Conservation (phyloP, 2,797 vertebrate genomes). For the Malacoraja senta region DNA sequence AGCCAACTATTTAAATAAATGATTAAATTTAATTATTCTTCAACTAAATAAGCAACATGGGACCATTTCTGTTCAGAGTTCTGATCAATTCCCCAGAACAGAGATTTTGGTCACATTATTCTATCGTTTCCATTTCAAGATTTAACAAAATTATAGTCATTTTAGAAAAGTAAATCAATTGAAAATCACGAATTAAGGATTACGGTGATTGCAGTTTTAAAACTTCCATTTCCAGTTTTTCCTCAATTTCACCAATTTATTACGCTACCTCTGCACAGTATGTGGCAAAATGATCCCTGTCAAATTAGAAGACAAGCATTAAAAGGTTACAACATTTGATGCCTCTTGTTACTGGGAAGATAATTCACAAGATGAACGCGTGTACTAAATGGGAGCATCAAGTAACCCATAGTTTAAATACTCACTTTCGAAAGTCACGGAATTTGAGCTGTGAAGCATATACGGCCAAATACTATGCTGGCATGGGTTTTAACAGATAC, state of each 20-base stretch:
- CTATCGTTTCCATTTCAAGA: not conserved
- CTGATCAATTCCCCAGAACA: not conserved
- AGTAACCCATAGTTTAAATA: not conserved
- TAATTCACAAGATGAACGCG: not conserved
- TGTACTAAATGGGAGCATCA: not conserved
- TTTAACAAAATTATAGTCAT: not conserved
- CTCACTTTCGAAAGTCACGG: not conserved
- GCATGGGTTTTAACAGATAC: not conserved
- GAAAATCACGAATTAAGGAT: slow-evolving; percentile 14
- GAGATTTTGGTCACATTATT: not conserved
- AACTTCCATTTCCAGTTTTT: not conserved
- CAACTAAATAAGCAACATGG: slow-evolving; percentile 27
- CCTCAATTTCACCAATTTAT: not conserved
- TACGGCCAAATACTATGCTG: not conserved
- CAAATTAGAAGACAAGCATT: not conserved
- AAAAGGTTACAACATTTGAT: not conserved
- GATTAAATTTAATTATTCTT: slow-evolving; percentile 34
- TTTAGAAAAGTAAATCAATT: not conserved
- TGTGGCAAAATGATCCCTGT: not conserved
- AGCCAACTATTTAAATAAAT: slow-evolving; percentile 38
- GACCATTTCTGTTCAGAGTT: not conserved
- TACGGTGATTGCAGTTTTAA: not conserved
- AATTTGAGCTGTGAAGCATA: not conserved
- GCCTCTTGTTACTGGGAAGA: not conserved
- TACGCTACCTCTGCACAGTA: not conserved